Evolutionary conservation across 2,113 vertebrate genomes (phyloP).

Genomic region (Dunckerocampus dactyliophorus): DNA sequence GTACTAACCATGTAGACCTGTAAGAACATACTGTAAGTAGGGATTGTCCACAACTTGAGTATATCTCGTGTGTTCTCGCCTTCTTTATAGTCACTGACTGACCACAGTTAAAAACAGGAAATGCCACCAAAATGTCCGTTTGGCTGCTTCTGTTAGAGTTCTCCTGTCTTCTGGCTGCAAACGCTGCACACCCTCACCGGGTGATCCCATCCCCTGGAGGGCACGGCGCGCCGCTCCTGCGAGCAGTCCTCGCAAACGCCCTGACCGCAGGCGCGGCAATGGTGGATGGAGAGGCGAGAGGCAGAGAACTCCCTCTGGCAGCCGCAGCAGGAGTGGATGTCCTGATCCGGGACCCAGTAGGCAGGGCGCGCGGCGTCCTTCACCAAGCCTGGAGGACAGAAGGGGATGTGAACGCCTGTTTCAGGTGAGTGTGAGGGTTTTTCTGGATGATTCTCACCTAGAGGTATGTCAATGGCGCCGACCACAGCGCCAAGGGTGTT

Average conservation of each 20-base stretch:
- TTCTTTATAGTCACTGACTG: background rate
- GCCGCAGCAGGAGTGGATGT: constrained; percentile 86
- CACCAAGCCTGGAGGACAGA: constrained; percentile 77
- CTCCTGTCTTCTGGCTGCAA: constrained; percentile 92
- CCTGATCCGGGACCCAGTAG: constrained; percentile 98
- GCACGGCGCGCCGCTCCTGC: constrained; percentile 84
- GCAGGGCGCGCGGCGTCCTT: constrained; percentile 93
- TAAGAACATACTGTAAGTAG: background rate
- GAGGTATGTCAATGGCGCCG: constrained; percentile 95
- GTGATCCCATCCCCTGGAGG: constrained; percentile 97
- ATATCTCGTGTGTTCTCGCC: background rate
- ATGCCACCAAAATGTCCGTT: background rate
- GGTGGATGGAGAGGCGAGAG: constrained; percentile 90
- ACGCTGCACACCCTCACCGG: constrained; percentile 90
- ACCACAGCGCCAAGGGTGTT: constrained; percentile 93
- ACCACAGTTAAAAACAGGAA: constrained; percentile 13
- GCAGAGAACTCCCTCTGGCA: constrained; percentile 87
- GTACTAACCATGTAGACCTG: background rate
- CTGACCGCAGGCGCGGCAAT: constrained; percentile 96
- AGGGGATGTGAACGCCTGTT: background rate
- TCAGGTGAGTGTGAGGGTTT: background rate
- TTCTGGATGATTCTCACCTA: constrained; percentile 74
- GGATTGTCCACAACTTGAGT: background rate
- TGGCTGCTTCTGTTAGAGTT: constrained; percentile 80
- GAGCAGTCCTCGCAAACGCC: constrained; percentile 95